Conservation (phyloP, 2,797 vertebrate species). For the Neosilurus hyrtlii region DNA sequence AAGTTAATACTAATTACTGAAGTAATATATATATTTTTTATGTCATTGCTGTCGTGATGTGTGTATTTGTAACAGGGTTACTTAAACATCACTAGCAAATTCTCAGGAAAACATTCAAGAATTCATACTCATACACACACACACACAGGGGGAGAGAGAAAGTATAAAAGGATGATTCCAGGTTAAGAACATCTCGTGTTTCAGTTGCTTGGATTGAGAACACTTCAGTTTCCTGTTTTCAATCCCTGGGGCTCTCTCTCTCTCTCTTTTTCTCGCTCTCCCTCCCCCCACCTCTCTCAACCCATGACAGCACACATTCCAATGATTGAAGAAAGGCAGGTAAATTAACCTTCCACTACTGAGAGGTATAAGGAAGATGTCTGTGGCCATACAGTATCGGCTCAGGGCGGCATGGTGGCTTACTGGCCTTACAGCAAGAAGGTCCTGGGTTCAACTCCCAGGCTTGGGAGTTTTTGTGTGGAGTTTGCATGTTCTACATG, state of each 20-base stretch:
- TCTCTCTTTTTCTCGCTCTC: neutral
- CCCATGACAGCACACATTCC: neutral
- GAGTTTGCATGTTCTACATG: no score
- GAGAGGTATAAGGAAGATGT: neutral
- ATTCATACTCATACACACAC: neutral
- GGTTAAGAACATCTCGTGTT: neutral
- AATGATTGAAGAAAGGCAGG: neutral
- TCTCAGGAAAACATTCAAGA: neutral
- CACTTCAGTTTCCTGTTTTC: conserved; percentile 13
- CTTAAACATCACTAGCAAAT: neutral
- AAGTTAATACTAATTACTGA: conserved; percentile 7
- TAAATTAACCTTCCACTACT: neutral
- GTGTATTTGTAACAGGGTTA: neutral
- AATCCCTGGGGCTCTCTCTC: neutral
- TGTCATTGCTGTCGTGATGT: neutral
- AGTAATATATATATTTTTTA: no score
- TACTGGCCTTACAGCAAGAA: neutral
- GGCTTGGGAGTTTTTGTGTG: no score
- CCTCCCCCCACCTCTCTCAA: neutral
- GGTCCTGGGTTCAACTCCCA: no score
- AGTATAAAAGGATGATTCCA: conserved; percentile 6
- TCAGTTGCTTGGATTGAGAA: conserved; percentile 5
- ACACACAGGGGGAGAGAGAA: neutral
- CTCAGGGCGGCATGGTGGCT: no score
- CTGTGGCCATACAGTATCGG: neutral